A percentile compares a stretch with the other conserved stretches of the same genome.
Evolutionary conservation across 2,888 invertebrate species (phyloP).

Genomic region (Linyphia triangularis): DNA sequence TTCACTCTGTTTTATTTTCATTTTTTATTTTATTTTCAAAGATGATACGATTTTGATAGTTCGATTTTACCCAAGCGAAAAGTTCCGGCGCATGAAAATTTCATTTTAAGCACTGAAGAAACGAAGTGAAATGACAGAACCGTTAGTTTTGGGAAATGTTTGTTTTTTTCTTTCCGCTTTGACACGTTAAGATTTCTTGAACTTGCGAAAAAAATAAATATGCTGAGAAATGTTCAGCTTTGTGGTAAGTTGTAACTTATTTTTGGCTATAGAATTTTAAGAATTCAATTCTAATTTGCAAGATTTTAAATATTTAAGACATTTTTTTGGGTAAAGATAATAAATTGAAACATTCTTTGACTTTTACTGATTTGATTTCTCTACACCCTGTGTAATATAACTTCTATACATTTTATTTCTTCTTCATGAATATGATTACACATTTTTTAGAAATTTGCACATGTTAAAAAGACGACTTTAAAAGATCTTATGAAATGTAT

Average conservation of each 20-base stretch:
- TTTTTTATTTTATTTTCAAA: neutral
- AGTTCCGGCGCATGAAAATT: constrained; percentile 51
- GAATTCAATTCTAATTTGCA: too few species aligned
- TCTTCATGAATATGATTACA: too few species aligned
- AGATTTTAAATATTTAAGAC: neutral
- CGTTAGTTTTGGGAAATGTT: constrained; percentile 1
- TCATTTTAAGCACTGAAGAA: constrained; percentile 60
- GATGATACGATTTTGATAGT: constrained; percentile 71
- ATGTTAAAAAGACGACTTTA: too few species aligned
- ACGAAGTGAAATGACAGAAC: neutral
- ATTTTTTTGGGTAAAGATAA: too few species aligned
- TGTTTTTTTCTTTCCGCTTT: neutral
- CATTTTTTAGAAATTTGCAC: too few species aligned
- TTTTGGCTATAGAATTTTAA: neutral
- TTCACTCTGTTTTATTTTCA: neutral
- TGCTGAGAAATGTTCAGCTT: neutral
- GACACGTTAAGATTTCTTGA: constrained; percentile 13
- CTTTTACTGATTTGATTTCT: too few species aligned
- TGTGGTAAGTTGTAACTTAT: neutral
- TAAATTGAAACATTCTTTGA: too few species aligned
- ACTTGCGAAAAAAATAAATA: neutral
- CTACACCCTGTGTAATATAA: too few species aligned
- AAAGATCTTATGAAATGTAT: too few species aligned
- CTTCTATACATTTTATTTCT: too few species aligned
- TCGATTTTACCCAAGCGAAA: constrained; percentile 46